These are phyloP conservation scores for Scomber japonicus DNA, from an alignment of 2,113 vertebrate genomes.

Conservation along the genomic window DNA sequence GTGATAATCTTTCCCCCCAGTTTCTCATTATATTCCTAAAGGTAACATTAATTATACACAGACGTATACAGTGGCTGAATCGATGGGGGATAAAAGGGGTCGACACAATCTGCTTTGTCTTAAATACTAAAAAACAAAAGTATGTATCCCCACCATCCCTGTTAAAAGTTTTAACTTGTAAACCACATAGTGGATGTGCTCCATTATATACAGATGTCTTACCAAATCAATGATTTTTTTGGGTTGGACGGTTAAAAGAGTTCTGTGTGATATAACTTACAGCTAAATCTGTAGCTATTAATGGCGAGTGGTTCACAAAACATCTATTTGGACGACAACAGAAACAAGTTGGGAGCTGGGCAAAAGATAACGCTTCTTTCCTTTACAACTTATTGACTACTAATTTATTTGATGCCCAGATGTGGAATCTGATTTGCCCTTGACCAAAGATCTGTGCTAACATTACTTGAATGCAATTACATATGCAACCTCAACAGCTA, in stretches of 20 bases:
- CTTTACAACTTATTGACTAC: constrained; percentile 4
- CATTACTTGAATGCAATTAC: background rate
- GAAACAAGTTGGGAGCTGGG: constrained; percentile 8
- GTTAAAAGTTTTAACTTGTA: constrained; percentile 43
- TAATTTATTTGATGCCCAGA: background rate
- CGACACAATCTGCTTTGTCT: constrained; percentile 14
- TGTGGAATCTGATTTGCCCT: constrained; percentile 7
- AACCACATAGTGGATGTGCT: constrained; percentile 36
- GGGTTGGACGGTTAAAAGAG: constrained; percentile 62
- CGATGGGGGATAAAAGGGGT: constrained; percentile 7
- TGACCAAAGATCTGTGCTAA: background rate
- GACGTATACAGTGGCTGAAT: constrained; percentile 31
- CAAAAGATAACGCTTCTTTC: background rate
- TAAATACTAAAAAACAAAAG: constrained; percentile 15
- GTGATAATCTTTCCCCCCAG: background rate
- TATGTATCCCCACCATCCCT: constrained; percentile 37
- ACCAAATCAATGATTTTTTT: constrained; percentile 18
- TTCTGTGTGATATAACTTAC: constrained; percentile 23
- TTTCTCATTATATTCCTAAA: constrained; percentile 11
- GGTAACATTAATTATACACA: constrained; percentile 19
- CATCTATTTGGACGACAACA: background rate
- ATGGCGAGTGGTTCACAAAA: constrained; percentile 49
- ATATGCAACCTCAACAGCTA: constrained; percentile 3
- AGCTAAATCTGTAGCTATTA: constrained; percentile 36
- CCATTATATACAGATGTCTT: constrained; percentile 56